phyloP scores from a whole-genome alignment of 2,797 vertebrate genomes.

The Aselliscus stoliczkanus region DNA sequence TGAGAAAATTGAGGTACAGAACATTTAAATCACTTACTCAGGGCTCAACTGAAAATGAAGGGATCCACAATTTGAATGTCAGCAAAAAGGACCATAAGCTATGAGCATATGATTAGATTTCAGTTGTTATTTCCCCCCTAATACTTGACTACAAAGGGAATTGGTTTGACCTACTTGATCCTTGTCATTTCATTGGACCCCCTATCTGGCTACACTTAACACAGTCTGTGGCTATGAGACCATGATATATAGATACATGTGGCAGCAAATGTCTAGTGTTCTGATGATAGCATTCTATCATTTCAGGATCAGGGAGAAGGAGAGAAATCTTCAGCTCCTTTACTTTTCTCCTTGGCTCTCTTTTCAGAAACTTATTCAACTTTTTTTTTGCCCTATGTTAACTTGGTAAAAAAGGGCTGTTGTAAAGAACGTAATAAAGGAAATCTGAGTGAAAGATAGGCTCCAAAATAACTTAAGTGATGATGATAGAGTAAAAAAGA shows the following conservation, averaged over 20 bases:
- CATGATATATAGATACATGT: rapidly evolving
- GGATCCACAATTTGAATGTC: not conserved
- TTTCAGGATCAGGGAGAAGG: not conserved
- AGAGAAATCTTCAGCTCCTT: not conserved
- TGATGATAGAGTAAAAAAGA: not conserved
- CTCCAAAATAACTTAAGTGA: not conserved
- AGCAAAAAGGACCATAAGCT: not conserved
- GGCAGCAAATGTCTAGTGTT: not conserved
- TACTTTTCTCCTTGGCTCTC: not conserved
- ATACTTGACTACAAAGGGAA: not conserved
- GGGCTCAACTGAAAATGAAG: not conserved
- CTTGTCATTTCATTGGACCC: not conserved
- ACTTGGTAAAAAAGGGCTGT: not conserved
- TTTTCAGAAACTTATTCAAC: not conserved
- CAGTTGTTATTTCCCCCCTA: not conserved
- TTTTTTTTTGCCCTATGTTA: not conserved
- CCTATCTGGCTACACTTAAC: not conserved
- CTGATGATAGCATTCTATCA: not conserved
- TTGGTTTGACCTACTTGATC: not conserved
- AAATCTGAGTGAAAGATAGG: not conserved
- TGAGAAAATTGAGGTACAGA: not conserved
- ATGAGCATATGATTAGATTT: not conserved
- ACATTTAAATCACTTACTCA: not conserved
- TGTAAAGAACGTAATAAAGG: not conserved
- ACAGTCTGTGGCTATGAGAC: not conserved